Evolutionary conservation across 2,797 vertebrate species (phyloP), one percentile per base, ranked within the genome.

Genomic region (Eidolon dupreanum): DNA sequence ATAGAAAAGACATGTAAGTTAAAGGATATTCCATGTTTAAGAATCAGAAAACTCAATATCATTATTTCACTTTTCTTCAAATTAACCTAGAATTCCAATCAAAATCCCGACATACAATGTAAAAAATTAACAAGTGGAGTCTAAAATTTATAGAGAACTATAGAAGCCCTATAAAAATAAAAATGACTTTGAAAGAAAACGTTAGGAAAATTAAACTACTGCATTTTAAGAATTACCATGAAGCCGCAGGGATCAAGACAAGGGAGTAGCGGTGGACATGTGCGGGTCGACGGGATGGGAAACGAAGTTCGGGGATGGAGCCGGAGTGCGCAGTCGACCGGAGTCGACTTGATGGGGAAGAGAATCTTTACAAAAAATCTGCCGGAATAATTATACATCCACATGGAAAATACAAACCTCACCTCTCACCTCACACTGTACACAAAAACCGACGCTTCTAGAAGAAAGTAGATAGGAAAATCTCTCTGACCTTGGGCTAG

Each of bases 121-220:
- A n/a, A 90, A 94, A 90, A 88, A 73, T 59, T 70, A 78, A 86
- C n/a, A 85, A 66, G 65, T 8, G 65, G 82, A 51, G 33, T 38
- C 24, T 43, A 73, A 87, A 93, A 66, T 73, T 20, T n/a, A 66
- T 16, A 15, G 16, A 51, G 22, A 78, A 46, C 66, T 65, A 6
- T 26, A 41, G 83, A 87, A 46, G 15, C 22, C 31, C 8, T 88
- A 19, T 24, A 36, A 63, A 88, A 70, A 31, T 68, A 49, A 79
- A 83, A 93, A 19, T 33, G 43, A 51, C 33, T 68, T 1, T 20
- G 20, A 13, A 63, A 79, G 41, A 55, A 84, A 46, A 49, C 77
- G 22, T 63, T 49, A 24, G 19, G 53, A 10, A 41, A 61, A 10
- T 68, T 86, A 49, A 53, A 28, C 70, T 24, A 33, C 33, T 53